Evolutionary conservation across 2,113 vertebrate genomes (phyloP), one percentile per base, ranked within the genome.

Genomic region (Menidia beryllina): DNA sequence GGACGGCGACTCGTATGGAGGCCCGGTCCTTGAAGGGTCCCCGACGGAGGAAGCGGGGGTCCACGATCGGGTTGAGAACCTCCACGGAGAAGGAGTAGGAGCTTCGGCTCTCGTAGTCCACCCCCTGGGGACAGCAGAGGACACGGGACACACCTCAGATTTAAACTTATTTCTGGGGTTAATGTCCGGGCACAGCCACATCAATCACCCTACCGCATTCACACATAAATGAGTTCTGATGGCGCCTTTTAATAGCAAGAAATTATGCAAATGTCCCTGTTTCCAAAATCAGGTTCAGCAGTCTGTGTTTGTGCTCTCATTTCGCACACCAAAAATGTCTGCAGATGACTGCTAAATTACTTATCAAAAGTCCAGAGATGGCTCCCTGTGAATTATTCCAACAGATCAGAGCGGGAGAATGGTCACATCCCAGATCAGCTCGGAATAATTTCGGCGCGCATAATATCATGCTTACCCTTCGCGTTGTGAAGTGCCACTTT

Each of bases 21-120:
- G 96, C 94, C 8, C 96, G 91, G 56, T 96, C 96, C 73, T 96
- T 96, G 77, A 97, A 96, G 77, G 96, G 88, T 82, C 96, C 96
- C 30, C 93, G 93, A 3, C 95, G 94, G 43, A 96, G 80, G 79
- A 95, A 96, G 38, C 94, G 95, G 1, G 96, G 95, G 77, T 97
- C 96, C 7, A 97, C 95, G 4, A 93, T 91, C 0, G 96, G 95
- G 90, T 97, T 97, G 81, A 95, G 93, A 38, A 96, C 96, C 72
- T 97, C 96, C 55, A 97, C 95, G 0, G 94, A 95, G 83, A 97
- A 96, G 21, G 95, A 93, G 72, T 95, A 97, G 27, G 95, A 94
- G 57, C 89, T 95, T 1, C 92, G 90, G 69, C 90, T 94, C 86
- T 97, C 96, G 8, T 96, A 97, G 91, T 97, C 96, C 1, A 97